phyloP scores from a whole-genome alignment of 2,113 vertebrate genomes.

The Herpailurus yagouaroundi region DNA sequence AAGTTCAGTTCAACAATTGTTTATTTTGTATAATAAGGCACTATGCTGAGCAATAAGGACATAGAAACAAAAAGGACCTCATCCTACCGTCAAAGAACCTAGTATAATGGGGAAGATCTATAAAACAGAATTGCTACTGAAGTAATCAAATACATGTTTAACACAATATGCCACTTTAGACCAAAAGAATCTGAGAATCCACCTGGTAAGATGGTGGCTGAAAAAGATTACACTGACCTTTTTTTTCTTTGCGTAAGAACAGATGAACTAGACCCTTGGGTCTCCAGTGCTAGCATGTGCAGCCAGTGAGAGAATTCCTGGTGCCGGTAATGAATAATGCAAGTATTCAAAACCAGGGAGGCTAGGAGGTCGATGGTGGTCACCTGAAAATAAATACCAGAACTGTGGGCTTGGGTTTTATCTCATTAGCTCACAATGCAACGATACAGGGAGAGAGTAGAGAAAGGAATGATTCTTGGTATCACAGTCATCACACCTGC shows the following conservation, averaged over 20 bases:
- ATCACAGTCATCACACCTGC: constrained; percentile 86
- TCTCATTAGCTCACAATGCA: not conserved
- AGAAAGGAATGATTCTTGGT: not conserved
- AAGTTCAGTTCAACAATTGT: constrained; percentile 2
- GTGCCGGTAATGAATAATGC: constrained; percentile 98
- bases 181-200: not conserved
- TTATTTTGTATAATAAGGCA: constrained; percentile 13
- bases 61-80: constrained; percentile 24
- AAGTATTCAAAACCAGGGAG: constrained; percentile 92
- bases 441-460: not conserved
- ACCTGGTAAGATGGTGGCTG: not conserved
- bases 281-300: constrained; percentile 90
- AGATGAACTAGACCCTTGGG: constrained; percentile 72
- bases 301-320: constrained; percentile 98
- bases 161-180: not conserved
- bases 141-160: constrained; percentile 31
- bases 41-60: not conserved
- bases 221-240: constrained; percentile 73
- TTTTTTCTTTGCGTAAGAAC: constrained; percentile 76
- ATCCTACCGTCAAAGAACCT: not conserved
- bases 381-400: constrained; percentile 86
- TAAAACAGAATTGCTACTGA: constrained; percentile 25
- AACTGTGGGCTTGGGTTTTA: constrained; percentile 11
- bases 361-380: constrained; percentile 93
- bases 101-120: not conserved